Base-by-base conservation (phyloP, 2,113 vertebrate species). In the Anguilla rostrata region DNA sequence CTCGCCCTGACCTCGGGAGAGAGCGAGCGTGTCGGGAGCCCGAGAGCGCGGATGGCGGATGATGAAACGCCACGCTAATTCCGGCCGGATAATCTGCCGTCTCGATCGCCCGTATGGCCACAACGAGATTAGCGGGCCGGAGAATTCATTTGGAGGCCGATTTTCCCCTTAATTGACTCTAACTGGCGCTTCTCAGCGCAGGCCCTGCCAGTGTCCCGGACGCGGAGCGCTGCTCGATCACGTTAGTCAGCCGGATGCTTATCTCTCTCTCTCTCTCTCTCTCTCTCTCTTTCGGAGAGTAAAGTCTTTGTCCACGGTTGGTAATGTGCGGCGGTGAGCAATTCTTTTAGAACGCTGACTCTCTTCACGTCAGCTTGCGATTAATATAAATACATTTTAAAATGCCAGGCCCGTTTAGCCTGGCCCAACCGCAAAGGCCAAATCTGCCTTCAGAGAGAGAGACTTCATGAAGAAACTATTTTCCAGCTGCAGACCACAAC, bases 111-210 rank as follows among this genome's bases (percentile, higher is more conserved):
- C 90, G 88, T 87, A 89, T 87, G 88, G 90, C 87, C 86, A 40
- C 87, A 84, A 88, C 89, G 86, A 83, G 88, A 89, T 90, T 90
- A 89, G 85, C 81, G 78, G 81, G 81, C 87, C 82, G 83, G 87
- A 88, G 87, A 89, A 91, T 90, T 91, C 86, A 89, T 91, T 90
- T 86, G 85, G 85, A 89, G 83, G 85, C 86, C 87, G 84, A 87
- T 90, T 88, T 90, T 81, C 83, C 87, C 84, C 80, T 88, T 89
- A 90, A 91, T 91, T 90, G 88, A 86, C 89, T 91, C 87, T 83
- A 89, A 88, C 87, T 85, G 84, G 56, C 57, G 87, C 87, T 89
- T 90, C 88, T 75, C 88, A 81, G 87, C 39, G 39, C 63, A 80
- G 87, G 71, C 85, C 83, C 60, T 40, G 81, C 82, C 87, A 63